Conservation (phyloP, 2,797 vertebrate species). For the Oreonectes daqikongensis region DNA sequence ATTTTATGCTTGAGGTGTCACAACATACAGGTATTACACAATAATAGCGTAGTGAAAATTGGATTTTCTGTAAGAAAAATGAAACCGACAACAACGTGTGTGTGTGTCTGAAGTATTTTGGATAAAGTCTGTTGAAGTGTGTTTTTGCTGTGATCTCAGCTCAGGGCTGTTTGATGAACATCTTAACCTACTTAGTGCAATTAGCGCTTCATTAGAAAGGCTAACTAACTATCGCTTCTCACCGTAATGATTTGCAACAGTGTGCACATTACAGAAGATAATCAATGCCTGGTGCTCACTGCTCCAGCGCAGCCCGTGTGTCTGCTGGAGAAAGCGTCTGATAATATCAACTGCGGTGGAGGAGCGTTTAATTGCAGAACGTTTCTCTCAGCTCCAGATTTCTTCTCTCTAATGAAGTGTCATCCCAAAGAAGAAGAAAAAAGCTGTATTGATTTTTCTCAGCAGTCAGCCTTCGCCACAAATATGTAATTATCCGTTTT, state of each 20-base stretch:
- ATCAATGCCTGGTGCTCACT: conserved; percentile 99
- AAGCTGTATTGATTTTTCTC: conserved; percentile 99
- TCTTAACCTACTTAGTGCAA: conserved; percentile 99
- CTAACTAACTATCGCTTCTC: conserved; percentile 99
- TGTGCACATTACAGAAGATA: conserved; percentile 99
- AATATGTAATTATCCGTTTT: conserved; percentile 99
- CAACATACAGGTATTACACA: too few relatives aligned
- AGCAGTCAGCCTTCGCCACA: conserved; percentile 99
- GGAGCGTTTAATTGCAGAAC: conserved; percentile 99
- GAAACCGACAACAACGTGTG: not conserved
- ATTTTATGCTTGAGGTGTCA: too few relatives aligned
- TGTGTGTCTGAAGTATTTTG: conserved; percentile 45
- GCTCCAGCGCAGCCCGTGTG: conserved; percentile 98
- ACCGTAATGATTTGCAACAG: conserved; percentile 99
- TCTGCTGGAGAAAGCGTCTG: conserved; percentile 99
- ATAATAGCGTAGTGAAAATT: too few relatives aligned
- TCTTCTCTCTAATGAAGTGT: conserved; percentile 99
- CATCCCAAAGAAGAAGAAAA: conserved; percentile 85
- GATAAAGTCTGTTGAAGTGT: conserved; percentile 70
- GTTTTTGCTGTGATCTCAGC: conserved; percentile 83
- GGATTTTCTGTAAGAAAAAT: too few relatives aligned
- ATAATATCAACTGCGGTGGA: conserved; percentile 99
- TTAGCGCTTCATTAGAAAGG: conserved; percentile 99
- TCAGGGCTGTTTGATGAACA: conserved; percentile 98
- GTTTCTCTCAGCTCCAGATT: conserved; percentile 98